Evolutionary conservation across 2,888 invertebrate genomes (phyloP), one percentile per base, ranked within the genome.

Genomic region (Colostygia pectinataria): DNA sequence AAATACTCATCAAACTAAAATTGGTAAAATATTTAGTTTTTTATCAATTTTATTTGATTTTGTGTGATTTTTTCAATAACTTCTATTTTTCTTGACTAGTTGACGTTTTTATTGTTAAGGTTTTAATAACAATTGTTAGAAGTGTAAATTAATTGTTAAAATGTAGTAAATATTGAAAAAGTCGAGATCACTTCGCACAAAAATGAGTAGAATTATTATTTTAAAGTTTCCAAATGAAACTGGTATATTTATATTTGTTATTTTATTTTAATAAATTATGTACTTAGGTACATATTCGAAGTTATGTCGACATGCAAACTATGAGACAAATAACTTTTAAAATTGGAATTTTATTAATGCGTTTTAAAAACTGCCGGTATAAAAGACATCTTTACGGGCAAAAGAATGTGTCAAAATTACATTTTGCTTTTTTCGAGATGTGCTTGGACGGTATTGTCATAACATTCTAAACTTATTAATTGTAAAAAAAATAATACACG

Each of bases 161-260:
- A 75, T 76, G 83, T 71, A 76, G 74, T 64, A 58, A 68, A 72
- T 68, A 67, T 66, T 66, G 53, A 61, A 68, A 75, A 74, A 70
- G 84, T 86, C 86, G 81, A 75, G 78, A 78, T 82, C 80, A 71
- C 64, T 37, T 85, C 85, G 88, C 89, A 89, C 89, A 88, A 89
- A 87, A 61, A 66, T 66, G 61, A 66, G 81, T 88, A 89, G 85
- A 62, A 32, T 57, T 54, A 57, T 64, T 46, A 45, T 43, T 55
- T 51, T 29, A 37, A 33, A 13, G 32, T 52, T 46, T 49, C 32
- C 0, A 10, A 10, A 18, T 33, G 49, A 42, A 51, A 32, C 40
- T 20, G 18, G 18, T 37, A 34, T 45, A 14, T 25, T 33, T 40
- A 14, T 29, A 43, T 32, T 28, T 33, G n/a, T n/a, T 25, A 5